Conservation (phyloP, 1,140 invertebrate species). For the Ips nitidus region DNA sequence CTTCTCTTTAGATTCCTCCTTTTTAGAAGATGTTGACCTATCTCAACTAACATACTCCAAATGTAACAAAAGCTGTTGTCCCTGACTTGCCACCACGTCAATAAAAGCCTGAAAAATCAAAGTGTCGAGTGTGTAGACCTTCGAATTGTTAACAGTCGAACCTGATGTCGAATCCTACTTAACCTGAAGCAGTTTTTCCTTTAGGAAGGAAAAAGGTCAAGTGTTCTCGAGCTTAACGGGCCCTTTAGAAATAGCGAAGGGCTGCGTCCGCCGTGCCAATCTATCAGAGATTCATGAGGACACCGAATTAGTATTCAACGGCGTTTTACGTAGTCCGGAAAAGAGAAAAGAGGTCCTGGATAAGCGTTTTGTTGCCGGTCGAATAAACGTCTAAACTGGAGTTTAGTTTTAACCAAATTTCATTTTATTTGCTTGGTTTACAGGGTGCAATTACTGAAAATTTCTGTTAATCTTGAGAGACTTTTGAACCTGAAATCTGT, state of each 20-base stretch:
- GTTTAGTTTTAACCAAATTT: neutral
- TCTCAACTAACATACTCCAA: too few relatives aligned
- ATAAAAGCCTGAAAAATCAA: too few relatives aligned
- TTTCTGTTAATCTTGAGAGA: too few relatives aligned
- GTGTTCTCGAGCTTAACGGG: slow-evolving; percentile 7
- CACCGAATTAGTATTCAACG: slow-evolving; percentile 7
- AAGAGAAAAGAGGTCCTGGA: neutral
- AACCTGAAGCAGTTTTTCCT: neutral
- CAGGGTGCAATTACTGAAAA: too few relatives aligned
- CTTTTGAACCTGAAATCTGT: too few relatives aligned
- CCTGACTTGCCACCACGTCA: too few relatives aligned
- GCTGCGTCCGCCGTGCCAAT: neutral
- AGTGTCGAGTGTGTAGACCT: too few relatives aligned
- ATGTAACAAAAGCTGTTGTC: too few relatives aligned
- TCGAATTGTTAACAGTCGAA: neutral
- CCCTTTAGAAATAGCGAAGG: slow-evolving; percentile 1
- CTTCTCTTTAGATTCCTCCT: too few relatives aligned
- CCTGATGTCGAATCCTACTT: neutral
- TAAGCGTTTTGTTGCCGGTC: neutral
- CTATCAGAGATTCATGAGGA: slow-evolving; percentile 12
- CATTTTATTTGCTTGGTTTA: too few relatives aligned
- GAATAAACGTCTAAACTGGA: too few relatives aligned
- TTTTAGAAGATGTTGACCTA: too few relatives aligned
- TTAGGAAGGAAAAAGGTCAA: slow-evolving; percentile 1
- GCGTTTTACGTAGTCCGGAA: neutral